A percentile compares a stretch with the other conserved stretches of the same genome.
These are phyloP conservation scores for Triops cancriformis DNA, from an alignment of 1,140 invertebrate genomes.

Conservation along the genomic window DNA sequence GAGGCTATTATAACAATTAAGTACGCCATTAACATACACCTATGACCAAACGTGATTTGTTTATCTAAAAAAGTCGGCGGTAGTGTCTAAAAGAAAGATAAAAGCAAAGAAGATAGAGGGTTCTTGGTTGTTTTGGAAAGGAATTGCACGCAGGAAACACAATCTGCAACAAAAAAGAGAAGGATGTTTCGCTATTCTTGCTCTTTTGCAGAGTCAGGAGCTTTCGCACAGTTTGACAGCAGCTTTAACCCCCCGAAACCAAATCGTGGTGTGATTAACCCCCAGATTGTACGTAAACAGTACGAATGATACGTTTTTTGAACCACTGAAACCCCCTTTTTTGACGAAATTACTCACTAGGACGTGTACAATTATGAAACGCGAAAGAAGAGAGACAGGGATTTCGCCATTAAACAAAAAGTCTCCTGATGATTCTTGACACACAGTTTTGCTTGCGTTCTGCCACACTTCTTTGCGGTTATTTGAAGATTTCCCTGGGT, in stretches of 20 bases:
- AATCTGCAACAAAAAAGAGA: not conserved
- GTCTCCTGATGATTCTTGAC: constrained; percentile 10
- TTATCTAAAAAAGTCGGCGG: not conserved
- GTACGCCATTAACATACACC: constrained; percentile 13
- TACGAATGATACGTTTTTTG: not conserved
- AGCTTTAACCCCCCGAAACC: not conserved
- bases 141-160: not conserved
- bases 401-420: not conserved
- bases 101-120: not conserved
- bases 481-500: not conserved
- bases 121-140: not conserved
- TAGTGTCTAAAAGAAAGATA: not conserved
- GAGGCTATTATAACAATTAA: constrained; percentile 14
- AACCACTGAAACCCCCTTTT: not conserved
- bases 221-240: not conserved
- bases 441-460: not conserved
- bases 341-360: not conserved
- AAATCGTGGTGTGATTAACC: not conserved
- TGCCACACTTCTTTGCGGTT: not conserved
- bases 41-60: not conserved
- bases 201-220: not conserved
- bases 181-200: not conserved
- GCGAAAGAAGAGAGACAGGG: not conserved
- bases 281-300: not conserved
- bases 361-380: not conserved